Evolutionary conservation across 2,888 invertebrate genomes (phyloP).

Genomic region (Hydraecia micacea): DNA sequence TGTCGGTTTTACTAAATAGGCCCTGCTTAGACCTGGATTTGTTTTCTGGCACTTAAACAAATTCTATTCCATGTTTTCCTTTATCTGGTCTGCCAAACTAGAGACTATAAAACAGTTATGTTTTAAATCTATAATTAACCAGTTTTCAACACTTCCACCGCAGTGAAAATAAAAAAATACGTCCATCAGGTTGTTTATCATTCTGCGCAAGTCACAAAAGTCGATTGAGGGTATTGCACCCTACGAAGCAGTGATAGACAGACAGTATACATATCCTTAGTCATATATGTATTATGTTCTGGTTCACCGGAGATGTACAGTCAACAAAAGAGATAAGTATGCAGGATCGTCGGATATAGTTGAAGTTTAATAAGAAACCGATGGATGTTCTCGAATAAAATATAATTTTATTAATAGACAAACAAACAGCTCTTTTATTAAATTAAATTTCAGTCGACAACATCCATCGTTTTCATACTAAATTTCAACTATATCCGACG

Average conservation of each 20-base stretch:
- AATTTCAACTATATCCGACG: too few species aligned
- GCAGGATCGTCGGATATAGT: too few species aligned
- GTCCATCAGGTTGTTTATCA: conserved; percentile 16
- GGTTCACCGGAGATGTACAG: conserved; percentile 1
- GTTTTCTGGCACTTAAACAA: background rate
- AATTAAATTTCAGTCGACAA: too few species aligned
- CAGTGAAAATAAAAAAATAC: conserved; percentile 1
- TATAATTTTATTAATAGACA: too few species aligned
- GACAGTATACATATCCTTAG: conserved; percentile 16
- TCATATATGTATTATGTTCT: conserved; percentile 27
- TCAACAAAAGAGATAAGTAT: too few species aligned
- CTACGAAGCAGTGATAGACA: conserved; percentile 32
- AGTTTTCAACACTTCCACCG: conserved; percentile 9
- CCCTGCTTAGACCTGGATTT: background rate
- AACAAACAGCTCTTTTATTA: too few species aligned
- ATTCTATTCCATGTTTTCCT: background rate
- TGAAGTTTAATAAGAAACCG: too few species aligned
- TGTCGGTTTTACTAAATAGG: background rate
- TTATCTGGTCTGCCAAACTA: background rate
- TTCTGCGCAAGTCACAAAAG: conserved; percentile 54
- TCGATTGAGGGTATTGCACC: conserved; percentile 52
- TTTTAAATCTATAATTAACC: conserved; percentile 8
- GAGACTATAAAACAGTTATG: conserved; percentile 12
- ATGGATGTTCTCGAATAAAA: too few species aligned
- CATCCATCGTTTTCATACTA: too few species aligned